phyloP scores from a whole-genome alignment of 1,140 invertebrate genomes.

The Formica selysi region DNA sequence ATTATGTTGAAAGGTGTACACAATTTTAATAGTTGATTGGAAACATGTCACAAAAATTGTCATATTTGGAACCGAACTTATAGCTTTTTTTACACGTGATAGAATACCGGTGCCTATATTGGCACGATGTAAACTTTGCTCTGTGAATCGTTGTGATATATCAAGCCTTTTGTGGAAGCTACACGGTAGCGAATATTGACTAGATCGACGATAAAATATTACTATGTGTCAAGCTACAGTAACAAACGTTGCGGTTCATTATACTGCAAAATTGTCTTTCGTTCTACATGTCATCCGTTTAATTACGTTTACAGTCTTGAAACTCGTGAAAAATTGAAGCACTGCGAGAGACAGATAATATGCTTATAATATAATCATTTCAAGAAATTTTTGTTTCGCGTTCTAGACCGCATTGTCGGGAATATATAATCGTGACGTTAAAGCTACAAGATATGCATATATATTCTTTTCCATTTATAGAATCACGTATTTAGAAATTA shows the following conservation, averaged over 20 bases:
- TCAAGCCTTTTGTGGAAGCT: conserved; percentile 43
- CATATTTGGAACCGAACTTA: neutral
- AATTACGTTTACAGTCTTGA: conserved; percentile 3
- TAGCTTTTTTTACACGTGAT: neutral
- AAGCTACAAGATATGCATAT: neutral
- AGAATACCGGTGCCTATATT: neutral
- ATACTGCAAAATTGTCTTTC: conserved; percentile 30
- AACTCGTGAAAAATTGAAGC: conserved; percentile 1
- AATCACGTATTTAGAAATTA: conserved; percentile 74
- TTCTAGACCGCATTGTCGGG: neutral
- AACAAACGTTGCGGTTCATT: conserved; percentile 53
- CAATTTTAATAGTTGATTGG: neutral
- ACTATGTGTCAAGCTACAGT: conserved; percentile 30
- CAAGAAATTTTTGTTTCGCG: neutral
- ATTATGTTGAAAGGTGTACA: neutral
- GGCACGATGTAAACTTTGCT: neutral
- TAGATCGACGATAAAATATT: conserved; percentile 59
- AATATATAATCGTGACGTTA: neutral
- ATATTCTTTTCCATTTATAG: conserved; percentile 55
- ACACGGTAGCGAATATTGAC: conserved; percentile 66
- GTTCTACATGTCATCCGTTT: neutral
- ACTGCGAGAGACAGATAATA: neutral
- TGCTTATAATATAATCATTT: neutral
- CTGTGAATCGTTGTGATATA: conserved; percentile 63
- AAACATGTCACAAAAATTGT: neutral